Evolutionary conservation across 2,888 invertebrate genomes (phyloP), one percentile per base, ranked within the genome.

Genomic region (Ophonus ardosiacus): DNA sequence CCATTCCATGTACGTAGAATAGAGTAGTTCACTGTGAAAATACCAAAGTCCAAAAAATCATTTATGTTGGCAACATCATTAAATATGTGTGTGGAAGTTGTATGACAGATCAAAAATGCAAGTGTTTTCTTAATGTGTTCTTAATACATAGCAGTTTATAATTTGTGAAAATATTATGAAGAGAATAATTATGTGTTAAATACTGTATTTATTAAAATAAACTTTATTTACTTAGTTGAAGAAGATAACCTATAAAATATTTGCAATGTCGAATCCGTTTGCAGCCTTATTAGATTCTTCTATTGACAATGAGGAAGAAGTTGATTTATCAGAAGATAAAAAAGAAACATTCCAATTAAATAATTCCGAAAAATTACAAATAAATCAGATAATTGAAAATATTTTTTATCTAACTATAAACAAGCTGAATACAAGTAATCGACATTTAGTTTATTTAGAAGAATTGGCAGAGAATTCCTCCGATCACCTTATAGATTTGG

Each of bases 401-500:
- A 93, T 96, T 88, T 96, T 97, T 89, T 93, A 95, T 85, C 93
- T 97, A 87, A 96, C 96, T 4, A 92, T 96, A 57, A 93, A 94
- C 87, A 90, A 92, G 80, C 89, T 92, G 57, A 89, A 91, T 7
- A 90, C 89, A 86, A 87, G 88, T 84, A 88, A 90, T 71, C 89
- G 89, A 71, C 93, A 94, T 87, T 90, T 95, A 84, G 93, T 97
- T 2, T 95, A 93, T 88, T 91, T 97, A 81, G 94, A 95, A 87
- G 95, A 95, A 88, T 92, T 95, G 79, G 93, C 93, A 1, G 90
- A 91, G 78, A 92, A 92, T 7, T 91, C 92, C 86, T 91, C 91
- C 63, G 93, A 92, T 7, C 90, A 91, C 80, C 89, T 90, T 74
- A 90, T 93, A 76, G 94, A 96, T 87, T 90, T 95, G 85, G 94